Conservation (phyloP, 2,888 invertebrate species). For the Eulithis testata region DNA sequence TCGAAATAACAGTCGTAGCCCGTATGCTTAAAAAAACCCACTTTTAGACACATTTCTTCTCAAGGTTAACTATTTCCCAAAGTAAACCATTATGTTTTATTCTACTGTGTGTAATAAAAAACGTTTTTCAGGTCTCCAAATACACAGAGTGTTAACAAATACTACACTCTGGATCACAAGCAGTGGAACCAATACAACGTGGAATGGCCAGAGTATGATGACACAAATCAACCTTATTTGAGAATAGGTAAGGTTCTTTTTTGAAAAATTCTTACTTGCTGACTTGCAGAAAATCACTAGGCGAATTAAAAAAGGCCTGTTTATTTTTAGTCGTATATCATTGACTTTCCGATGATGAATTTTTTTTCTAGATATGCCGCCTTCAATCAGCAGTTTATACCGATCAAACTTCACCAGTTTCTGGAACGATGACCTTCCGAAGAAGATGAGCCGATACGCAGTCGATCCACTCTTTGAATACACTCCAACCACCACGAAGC, state of each 20-base stretch:
- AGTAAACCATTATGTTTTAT: no score
- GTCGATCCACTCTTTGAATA: conserved; percentile 72
- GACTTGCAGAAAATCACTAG: no score
- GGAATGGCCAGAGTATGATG: conserved; percentile 94
- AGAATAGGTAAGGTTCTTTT: conserved; percentile 86
- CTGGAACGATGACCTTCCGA: conserved; percentile 93
- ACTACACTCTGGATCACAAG: conserved; percentile 85
- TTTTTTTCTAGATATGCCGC: conserved; percentile 88
- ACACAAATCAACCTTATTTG: conserved; percentile 89
- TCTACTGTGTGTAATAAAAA: neutral
- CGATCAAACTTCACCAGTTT: conserved; percentile 91
- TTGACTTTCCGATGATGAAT: no score
- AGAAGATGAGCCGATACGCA: conserved; percentile 85
- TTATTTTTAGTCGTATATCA: no score
- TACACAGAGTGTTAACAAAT: conserved; percentile 87
- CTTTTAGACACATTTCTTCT: no score
- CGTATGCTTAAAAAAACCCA: no score
- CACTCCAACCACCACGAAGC: conserved; percentile 58
- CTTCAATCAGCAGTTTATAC: conserved; percentile 89
- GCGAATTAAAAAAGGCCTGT: no score
- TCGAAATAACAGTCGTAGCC: no score
- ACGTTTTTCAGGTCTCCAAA: conserved; percentile 88
- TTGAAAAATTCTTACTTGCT: neutral
- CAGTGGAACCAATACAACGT: conserved; percentile 89
- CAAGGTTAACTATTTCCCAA: no score